Evolutionary conservation across 2,888 invertebrate species (phyloP).

Genomic region (Melieria omissa): DNA sequence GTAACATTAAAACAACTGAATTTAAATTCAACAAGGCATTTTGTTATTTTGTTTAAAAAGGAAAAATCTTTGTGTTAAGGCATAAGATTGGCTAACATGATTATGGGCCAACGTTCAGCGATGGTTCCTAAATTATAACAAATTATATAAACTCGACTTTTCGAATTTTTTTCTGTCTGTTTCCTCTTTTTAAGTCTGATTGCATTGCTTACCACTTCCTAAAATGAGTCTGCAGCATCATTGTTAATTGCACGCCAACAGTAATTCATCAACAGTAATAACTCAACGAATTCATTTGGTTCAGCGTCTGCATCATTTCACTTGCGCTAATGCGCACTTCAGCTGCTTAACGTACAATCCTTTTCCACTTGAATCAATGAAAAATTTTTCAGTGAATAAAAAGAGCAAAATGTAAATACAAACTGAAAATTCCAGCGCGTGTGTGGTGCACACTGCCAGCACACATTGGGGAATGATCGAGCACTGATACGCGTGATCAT

Average conservation of each 20-base stretch:
- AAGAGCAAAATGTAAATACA: neutral
- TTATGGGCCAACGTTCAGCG: too few relatives aligned
- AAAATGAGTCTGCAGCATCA: too few relatives aligned
- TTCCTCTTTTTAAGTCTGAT: conserved; percentile 1
- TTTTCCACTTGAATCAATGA: conserved; percentile 15
- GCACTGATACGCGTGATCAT: conserved; percentile 1
- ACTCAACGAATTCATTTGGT: too few relatives aligned
- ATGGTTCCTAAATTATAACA: too few relatives aligned
- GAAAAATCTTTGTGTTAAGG: too few relatives aligned
- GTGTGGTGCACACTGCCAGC: conserved; percentile 31
- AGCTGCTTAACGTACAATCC: conserved; percentile 25
- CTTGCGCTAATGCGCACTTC: conserved; percentile 23
- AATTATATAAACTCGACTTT: neutral
- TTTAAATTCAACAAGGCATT: too few relatives aligned
- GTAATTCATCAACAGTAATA: too few relatives aligned
- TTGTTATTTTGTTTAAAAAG: too few relatives aligned
- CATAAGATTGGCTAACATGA: too few relatives aligned
- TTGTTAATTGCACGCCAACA: too few relatives aligned
- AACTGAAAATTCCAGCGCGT: conserved; percentile 32
- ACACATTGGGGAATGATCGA: neutral
- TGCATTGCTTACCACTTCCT: too few relatives aligned
- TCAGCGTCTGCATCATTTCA: conserved; percentile 13
- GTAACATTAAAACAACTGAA: too few relatives aligned
- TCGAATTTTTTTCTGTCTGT: conserved; percentile 2
- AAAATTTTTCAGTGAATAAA: neutral